Evolutionary conservation across 1,140 invertebrate genomes (phyloP), one percentile per base, ranked within the genome.

Genomic region (Rhizoglyphus robini): DNA sequence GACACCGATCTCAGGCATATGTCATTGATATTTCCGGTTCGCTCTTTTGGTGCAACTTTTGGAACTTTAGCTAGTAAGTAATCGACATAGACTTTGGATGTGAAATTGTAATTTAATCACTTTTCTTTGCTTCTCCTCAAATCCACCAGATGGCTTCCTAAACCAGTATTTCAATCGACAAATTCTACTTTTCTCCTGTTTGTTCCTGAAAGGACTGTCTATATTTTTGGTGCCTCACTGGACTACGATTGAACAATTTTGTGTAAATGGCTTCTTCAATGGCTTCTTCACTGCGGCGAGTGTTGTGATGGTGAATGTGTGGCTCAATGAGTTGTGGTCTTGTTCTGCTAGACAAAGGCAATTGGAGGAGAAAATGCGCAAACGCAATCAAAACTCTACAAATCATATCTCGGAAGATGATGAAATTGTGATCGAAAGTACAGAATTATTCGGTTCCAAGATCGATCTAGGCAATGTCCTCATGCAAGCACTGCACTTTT

Each of bases 401-500:
- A 8, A 32, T 8, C 51, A 54, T 54, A 8, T 8, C 8, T 54
- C 8, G 8, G 23, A 54, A 11, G 27, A 27, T 29, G 4, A 5
- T 59, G 4, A 18, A 32, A 3, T 2, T n/a, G 15, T 11, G 31
- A 27, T 34, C 3, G 30, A 1, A 13, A 15, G 23, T n/a, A n/a
- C n/a, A n/a, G n/a, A n/a, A n/a, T n/a, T n/a, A 54, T 23, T 15
- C 8, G 8, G 8, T 8, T 54, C 51, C 8, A 54, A 54, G 51
- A 54, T 54, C 23, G 27, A 60, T 46, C 2, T 60, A 8, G 58
- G 58, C 27, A 60, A 60, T 60, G 58, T 60, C 23, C 13, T 29
- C 23, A 64, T 64, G 63, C 63, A 64, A 36, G 63, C 63, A 20
- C 27, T 64, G n/a, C 63, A 64, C 29, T 64, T 64, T 29, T 64